Evolutionary conservation across 2,888 invertebrate species (phyloP), one percentile per base, ranked within the genome.

Genomic region (Carpatolechia fugitivella): DNA sequence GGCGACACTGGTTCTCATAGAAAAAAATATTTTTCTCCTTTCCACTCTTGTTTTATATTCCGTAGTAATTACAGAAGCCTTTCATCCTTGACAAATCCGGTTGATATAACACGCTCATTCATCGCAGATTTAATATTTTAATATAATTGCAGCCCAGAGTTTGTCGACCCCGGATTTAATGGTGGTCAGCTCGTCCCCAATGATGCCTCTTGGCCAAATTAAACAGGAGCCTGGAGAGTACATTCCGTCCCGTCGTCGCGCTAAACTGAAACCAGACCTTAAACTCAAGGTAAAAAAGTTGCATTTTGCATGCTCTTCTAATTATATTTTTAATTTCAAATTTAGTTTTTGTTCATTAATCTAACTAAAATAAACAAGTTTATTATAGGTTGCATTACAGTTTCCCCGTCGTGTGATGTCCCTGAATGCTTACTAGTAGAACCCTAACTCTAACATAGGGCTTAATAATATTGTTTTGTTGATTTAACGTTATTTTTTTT

Each of bases 181-280:
- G 0, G 80, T 82, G 0, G 76, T 24, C 24, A 24, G 24, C 6
- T 24, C 85, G 0, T 83, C 87, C 0, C 77, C 80, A 0, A 55
- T 90, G 52, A 84, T 88, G 3, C 87, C 88, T 0, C 60, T 85
- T 13, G 85, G 87, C 3, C 84, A 86, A 57, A 90, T 91, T 57
- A 91, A 91, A 51, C 86, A 85, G 53, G 89, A 93, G 60, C 92
- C 92, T 4, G 92, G 92, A 54, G 75, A 91, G 0, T 80, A 78
- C 30, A 92, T 94, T 29, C 93, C 95, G 0, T 92, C 93, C 0
- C 92, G 95, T 55, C 93, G 96, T 67, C 95, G 96, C 67, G 94
- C 95, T 60, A 97, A 97, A 84, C 87, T 97, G 51, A 97, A 97
- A 74, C 96, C 96, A 7, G 97, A 97, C 82, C 90, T 97, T 52